Evolutionary conservation across 2,888 invertebrate species (phyloP).

Genomic region (Helleia helle): DNA sequence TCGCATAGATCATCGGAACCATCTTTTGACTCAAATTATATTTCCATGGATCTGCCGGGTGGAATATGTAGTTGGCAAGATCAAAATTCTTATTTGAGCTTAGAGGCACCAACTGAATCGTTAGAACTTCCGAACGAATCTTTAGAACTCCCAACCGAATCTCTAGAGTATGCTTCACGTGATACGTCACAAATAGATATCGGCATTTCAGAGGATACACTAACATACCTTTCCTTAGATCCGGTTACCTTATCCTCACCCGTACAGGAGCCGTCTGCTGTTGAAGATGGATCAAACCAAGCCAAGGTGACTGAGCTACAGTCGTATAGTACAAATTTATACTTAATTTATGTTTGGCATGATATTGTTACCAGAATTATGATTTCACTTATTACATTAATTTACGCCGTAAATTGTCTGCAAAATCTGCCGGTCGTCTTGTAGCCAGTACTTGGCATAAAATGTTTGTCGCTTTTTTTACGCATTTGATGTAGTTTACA

Average conservation of each 20-base stretch:
- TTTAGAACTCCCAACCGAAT: no score
- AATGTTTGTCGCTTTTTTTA: conserved; percentile 25
- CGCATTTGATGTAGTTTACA: conserved; percentile 32
- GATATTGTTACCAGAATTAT: conserved; percentile 65
- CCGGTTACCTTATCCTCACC: conserved; percentile 56
- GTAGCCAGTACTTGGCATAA: conserved; percentile 57
- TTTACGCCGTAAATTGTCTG: conserved; percentile 55
- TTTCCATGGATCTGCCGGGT: conserved; percentile 83
- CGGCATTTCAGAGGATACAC: conserved; percentile 63
- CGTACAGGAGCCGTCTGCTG: conserved; percentile 52
- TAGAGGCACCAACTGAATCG: conserved; percentile 62
- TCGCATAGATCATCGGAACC: conserved; percentile 31
- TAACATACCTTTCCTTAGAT: conserved; percentile 58
- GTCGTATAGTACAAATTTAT: conserved; percentile 69
- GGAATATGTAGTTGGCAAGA: conserved; percentile 88
- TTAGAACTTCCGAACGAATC: no score
- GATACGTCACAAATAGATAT: conserved; percentile 28
- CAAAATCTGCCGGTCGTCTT: conserved; percentile 61
- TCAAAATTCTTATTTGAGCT: conserved; percentile 83
- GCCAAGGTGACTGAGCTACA: conserved; percentile 68
- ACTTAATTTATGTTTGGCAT: conserved; percentile 70
- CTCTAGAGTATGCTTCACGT: conserved; percentile 29
- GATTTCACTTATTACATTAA: conserved; percentile 57
- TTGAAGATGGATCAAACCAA: conserved; percentile 40
- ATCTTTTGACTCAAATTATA: conserved; percentile 73